phyloP scores from a whole-genome alignment of 2,888 invertebrate species.

The Diploptera punctata region DNA sequence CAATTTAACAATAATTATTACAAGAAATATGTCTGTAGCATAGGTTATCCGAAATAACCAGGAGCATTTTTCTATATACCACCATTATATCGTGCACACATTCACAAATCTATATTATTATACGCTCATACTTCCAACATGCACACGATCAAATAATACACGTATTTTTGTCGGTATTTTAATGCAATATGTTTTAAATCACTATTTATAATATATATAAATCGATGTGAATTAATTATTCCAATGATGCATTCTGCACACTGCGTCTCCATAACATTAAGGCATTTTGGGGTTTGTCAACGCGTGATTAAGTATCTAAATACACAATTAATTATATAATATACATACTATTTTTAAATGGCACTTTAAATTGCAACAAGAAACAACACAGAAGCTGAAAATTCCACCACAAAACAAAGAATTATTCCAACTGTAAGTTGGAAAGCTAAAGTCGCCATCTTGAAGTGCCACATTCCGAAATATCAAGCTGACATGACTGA shows the following conservation, averaged over 20 bases:
- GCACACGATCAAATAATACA: too few relatives aligned
- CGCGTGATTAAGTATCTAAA: too few relatives aligned
- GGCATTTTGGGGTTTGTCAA: not conserved
- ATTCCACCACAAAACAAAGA: slow-evolving; percentile 35
- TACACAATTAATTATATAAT: not conserved
- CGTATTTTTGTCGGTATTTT: too few relatives aligned
- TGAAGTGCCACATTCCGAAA: slow-evolving; percentile 75
- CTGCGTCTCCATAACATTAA: slow-evolving; percentile 1
- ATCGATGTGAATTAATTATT: slow-evolving; percentile 2
- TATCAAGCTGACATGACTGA: slow-evolving; percentile 40
- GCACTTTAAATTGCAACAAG: not conserved
- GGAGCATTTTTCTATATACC: too few relatives aligned
- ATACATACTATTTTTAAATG: not conserved
- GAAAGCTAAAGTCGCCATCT: slow-evolving; percentile 75
- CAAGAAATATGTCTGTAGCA: not conserved
- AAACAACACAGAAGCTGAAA: slow-evolving; percentile 7
- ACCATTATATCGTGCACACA: too few relatives aligned
- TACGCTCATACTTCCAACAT: too few relatives aligned
- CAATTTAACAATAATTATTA: not conserved
- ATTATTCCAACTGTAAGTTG: slow-evolving; percentile 65
- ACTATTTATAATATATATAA: too few relatives aligned
- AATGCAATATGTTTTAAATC: too few relatives aligned
- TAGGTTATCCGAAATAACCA: not conserved
- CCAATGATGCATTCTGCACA: not conserved
- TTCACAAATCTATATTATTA: too few relatives aligned